Conservation (phyloP, 2,797 vertebrate species). For the Xiphorhynchus erythropygius region DNA sequence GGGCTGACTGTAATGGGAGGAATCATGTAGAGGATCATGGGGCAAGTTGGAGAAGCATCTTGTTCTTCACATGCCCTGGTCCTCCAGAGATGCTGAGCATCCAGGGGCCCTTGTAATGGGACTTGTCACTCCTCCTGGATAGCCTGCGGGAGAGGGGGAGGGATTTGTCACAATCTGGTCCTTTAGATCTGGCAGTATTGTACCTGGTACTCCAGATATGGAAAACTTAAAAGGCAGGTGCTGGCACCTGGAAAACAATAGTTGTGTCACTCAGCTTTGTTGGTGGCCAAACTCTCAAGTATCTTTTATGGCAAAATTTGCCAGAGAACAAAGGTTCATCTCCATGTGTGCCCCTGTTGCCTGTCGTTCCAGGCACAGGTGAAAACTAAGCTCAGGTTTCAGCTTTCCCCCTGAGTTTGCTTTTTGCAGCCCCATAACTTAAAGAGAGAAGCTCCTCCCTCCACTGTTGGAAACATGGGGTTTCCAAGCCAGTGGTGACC, state of each 20-base stretch:
- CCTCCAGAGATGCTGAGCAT: neutral
- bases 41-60: neutral
- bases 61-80: neutral
- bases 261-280: neutral
- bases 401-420: neutral
- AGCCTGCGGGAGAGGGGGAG: accelerated
- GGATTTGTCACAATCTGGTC: neutral
- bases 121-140: neutral
- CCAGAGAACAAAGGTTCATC: neutral
- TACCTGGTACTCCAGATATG: accelerated
- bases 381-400: neutral
- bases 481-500: neutral
- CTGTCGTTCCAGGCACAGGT: neutral
- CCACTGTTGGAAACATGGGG: neutral
- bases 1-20: neutral
- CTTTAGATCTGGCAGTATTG: neutral
- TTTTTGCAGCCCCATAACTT: neutral
- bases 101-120: neutral
- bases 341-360: neutral
- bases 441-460: neutral
- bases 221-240: neutral
- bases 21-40: neutral
- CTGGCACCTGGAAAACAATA: neutral
- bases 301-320: neutral
- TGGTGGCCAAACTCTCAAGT: neutral